Evolutionary conservation across 2,797 vertebrate species (phyloP).

Genomic region (Knipowitschia caucasica): DNA sequence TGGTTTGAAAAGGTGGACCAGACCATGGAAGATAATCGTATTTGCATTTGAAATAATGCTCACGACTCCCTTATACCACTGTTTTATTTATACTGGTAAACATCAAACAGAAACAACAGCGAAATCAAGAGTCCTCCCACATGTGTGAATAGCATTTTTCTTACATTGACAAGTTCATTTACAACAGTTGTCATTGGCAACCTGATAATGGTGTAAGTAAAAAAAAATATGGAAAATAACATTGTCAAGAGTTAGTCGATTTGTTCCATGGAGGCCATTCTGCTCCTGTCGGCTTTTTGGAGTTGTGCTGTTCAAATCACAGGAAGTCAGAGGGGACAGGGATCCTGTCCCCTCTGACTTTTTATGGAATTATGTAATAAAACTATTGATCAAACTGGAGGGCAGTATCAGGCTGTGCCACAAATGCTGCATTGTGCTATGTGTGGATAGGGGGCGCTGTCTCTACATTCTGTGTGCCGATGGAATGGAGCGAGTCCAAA

Average conservation of each 20-base stretch:
- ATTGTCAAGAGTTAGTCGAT: slow-evolving; percentile 22
- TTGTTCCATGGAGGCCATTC: slow-evolving; percentile 29
- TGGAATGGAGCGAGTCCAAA: slow-evolving; percentile 63
- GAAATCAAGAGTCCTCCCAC: slow-evolving; percentile 71
- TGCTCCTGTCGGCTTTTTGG: slow-evolving; percentile 42
- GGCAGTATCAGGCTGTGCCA: slow-evolving; percentile 73
- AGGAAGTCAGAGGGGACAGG: slow-evolving; percentile 51
- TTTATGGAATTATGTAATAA: slow-evolving; percentile 67
- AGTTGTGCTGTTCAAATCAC: slow-evolving; percentile 49
- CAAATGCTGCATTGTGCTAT: slow-evolving; percentile 69
- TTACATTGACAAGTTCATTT: slow-evolving; percentile 65
- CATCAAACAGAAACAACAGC: slow-evolving; percentile 80
- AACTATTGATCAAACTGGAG: slow-evolving; percentile 70
- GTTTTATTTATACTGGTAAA: slow-evolving; percentile 78
- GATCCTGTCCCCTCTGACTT: slow-evolving; percentile 63
- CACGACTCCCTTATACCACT: slow-evolving; percentile 58
- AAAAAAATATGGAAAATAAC: slow-evolving; percentile 64
- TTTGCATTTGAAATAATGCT: background rate
- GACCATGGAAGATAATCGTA: background rate
- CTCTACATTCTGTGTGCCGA: slow-evolving; percentile 68
- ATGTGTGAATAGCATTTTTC: slow-evolving; percentile 53
- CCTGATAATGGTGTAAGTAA: slow-evolving; percentile 51
- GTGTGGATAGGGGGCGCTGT: slow-evolving; percentile 52
- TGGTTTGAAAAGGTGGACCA: too few species aligned
- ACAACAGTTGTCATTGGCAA: slow-evolving; percentile 56